Percentiles rank a stretch among this genome's conserved stretches.
These are phyloP conservation scores for Characodon lateralis DNA, from an alignment of 2,797 vertebrate species.

Conservation along the genomic window DNA sequence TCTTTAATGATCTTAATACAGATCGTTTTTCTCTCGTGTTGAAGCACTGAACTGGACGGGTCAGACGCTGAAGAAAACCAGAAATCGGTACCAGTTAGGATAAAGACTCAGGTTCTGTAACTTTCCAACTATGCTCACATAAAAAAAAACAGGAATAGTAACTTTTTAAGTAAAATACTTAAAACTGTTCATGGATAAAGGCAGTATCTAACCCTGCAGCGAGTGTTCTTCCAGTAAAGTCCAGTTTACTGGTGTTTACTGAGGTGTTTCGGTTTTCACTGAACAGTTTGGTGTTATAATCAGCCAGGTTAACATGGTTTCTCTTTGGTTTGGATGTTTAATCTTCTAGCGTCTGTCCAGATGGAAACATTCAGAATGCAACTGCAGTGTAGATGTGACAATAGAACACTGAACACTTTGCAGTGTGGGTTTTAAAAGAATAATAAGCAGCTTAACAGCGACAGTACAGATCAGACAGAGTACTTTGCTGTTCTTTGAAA, in stretches of 20 bases:
- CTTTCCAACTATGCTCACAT: background rate
- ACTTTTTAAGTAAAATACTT: background rate
- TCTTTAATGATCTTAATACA: too few relatives aligned
- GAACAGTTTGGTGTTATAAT: too few relatives aligned
- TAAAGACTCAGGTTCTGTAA: background rate
- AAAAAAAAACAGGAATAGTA: background rate
- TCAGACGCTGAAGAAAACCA: background rate
- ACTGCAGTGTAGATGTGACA: background rate
- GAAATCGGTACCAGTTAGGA: background rate
- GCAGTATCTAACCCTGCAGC: background rate
- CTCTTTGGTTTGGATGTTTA: background rate
- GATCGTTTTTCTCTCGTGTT: background rate
- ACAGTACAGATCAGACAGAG: background rate
- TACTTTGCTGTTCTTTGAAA: background rate
- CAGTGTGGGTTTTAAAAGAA: background rate
- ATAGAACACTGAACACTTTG: background rate
- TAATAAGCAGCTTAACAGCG: background rate
- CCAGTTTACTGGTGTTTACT: too few relatives aligned
- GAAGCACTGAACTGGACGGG: background rate
- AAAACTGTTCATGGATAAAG: background rate
- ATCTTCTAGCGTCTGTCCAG: background rate
- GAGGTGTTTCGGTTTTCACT: too few relatives aligned
- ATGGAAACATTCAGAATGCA: background rate
- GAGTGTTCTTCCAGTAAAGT: background rate
- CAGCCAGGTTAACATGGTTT: background rate